Evolutionary conservation across 2,113 vertebrate genomes (phyloP).

Genomic region (Lonchura striata): DNA sequence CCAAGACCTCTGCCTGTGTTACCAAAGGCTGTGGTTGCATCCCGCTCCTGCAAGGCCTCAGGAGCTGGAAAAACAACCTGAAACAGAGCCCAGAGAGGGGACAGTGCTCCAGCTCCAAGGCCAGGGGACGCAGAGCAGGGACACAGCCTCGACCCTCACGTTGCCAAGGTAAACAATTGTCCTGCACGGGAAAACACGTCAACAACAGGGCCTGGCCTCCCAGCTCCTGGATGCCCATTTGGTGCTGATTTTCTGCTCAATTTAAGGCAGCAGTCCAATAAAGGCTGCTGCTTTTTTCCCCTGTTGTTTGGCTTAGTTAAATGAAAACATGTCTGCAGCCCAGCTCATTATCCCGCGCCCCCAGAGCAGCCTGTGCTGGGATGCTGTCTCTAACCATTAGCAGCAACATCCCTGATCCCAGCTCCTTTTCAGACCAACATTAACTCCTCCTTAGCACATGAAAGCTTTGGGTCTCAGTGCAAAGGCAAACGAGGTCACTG

Average conservation of each 20-base stretch:
- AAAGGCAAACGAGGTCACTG: not conserved
- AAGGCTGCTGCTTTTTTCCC: not conserved
- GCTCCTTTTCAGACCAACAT: not conserved
- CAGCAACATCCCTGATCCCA: not conserved
- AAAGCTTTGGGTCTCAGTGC: not conserved
- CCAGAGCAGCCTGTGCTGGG: not conserved
- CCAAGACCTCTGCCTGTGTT: not conserved
- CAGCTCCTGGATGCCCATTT: constrained; percentile 5
- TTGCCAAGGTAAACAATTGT: not conserved
- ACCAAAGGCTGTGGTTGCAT: not conserved
- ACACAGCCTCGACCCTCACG: not conserved
- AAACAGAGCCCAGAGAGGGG: not conserved
- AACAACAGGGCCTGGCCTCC: not conserved
- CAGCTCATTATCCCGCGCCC: constrained; percentile 21
- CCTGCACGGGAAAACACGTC: not conserved
- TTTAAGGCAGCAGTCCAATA: constrained; percentile 42
- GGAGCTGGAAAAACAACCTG: not conserved
- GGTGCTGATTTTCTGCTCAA: constrained; percentile 62
- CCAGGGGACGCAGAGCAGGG: not conserved
- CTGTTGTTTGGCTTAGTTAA: constrained; percentile 30
- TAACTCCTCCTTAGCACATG: not conserved
- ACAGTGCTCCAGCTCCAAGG: not conserved
- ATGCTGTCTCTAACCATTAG: constrained; percentile 25
- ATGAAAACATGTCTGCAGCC: not conserved
- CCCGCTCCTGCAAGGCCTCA: not conserved